These are phyloP conservation scores for Atopsyche davidsoni DNA, from an alignment of 1,140 invertebrate genomes.

Conservation along the genomic window DNA sequence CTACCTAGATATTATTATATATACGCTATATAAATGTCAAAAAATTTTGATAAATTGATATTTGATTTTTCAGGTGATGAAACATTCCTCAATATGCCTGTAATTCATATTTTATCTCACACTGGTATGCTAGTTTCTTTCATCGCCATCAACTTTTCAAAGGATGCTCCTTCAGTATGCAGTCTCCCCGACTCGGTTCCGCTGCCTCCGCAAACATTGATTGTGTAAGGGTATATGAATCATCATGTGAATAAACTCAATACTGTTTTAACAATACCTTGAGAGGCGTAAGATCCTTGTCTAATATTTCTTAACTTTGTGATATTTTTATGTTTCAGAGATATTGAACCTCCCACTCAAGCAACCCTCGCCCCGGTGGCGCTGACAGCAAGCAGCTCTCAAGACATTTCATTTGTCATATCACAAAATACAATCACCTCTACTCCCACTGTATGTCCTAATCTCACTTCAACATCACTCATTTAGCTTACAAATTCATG, in stretches of 20 bases:
- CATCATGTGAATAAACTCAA: neutral
- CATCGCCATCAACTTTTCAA: slow-evolving; percentile 59
- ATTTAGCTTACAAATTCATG: neutral
- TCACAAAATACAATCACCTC: slow-evolving; percentile 25
- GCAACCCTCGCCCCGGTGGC: slow-evolving; percentile 11
- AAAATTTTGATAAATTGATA: neutral
- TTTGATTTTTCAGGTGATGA: slow-evolving; percentile 51
- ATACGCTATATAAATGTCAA: slow-evolving; percentile 5
- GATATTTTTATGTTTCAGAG: slow-evolving; percentile 19
- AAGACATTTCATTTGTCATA: slow-evolving; percentile 22
- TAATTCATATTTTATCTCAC: slow-evolving; percentile 62
- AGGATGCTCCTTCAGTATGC: slow-evolving; percentile 50
- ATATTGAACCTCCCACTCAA: slow-evolving; percentile 4
- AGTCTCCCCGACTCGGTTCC: slow-evolving; percentile 50
- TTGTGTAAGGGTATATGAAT: slow-evolving; percentile 31
- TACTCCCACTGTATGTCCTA: slow-evolving; percentile 24
- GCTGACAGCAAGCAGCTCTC: slow-evolving; percentile 2
- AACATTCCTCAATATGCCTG: slow-evolving; percentile 55
- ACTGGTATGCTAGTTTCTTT: slow-evolving; percentile 66
- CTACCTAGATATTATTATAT: slow-evolving; percentile 6
- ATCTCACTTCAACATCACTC: slow-evolving; percentile 3
- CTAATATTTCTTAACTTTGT: slow-evolving; percentile 7
- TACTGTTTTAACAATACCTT: neutral
- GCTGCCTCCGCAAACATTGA: slow-evolving; percentile 34
- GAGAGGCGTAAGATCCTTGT: neutral